Base-by-base conservation (phyloP, 2,888 invertebrate species). In the Epinotia bilunana region DNA sequence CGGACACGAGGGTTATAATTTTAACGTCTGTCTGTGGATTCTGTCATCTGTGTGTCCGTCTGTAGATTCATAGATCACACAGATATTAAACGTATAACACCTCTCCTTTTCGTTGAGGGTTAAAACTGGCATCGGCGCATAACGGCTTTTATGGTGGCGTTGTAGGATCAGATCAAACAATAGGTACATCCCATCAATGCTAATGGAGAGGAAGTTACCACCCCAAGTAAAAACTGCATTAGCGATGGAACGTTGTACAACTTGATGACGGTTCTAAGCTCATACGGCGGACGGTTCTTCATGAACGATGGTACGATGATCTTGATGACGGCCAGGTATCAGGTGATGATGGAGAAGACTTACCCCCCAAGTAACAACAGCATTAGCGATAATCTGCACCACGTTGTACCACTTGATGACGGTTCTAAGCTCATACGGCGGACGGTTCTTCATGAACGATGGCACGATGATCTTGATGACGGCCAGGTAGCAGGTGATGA, bases 361-460 rank as follows among this genome's bases (percentile, higher is more conserved):
- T 87, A 97, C 97, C 93, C 96, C 96, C 87, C 96, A 95, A 83
- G 96, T 95, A 58, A 96, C 93, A 77, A 95, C 90, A n/a, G 94
- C 91, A 79, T 97, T 97, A 43, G 96, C 94, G 3, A 95, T 77
- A 16, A 98, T 97, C 95, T 98, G 98, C 67, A 95, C 86, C n/a
- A 97, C 89, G 87, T 98, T 98, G 91, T 98, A 98, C 81, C 95
- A 91, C 76, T 96, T 95, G 79, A 98, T 96, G 49, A 96, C 85
- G 2, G 87, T 92, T 79, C 95, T 95, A 46, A 98, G 88, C 13
- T 96, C 89, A 84, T 95, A 96, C 0, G 98, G 95, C 78, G 95
- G 92, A 71, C 96, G 94, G 80, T 95, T 88, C 83, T 94, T 94
- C 98, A 98, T 98, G 80, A 95, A 95, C 12, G 84, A 84, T 1